Evolutionary conservation across 2,888 invertebrate genomes (phyloP).

Genomic region (Napeogenes inachia): DNA sequence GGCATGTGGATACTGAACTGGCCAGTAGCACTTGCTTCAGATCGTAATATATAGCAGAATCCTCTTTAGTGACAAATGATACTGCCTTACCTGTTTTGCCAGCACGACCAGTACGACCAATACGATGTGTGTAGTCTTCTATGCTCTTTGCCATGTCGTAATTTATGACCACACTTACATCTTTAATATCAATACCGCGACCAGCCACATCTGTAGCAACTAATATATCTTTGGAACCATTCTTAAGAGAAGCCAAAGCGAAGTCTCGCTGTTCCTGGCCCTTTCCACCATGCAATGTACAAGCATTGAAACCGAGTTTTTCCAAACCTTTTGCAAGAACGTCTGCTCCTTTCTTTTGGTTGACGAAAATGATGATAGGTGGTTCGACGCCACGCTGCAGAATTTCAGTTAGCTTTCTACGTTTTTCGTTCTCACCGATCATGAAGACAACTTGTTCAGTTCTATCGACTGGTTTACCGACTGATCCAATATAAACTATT

Average conservation of each 20-base stretch:
- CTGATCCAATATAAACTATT: slow-evolving; percentile 97
- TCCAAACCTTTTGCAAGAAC: slow-evolving; percentile 97
- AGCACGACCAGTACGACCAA: slow-evolving; percentile 99
- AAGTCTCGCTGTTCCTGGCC: slow-evolving; percentile 99
- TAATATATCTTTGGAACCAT: slow-evolving; percentile 96
- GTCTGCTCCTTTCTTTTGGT: slow-evolving; percentile 99
- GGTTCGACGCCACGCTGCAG: slow-evolving; percentile 93
- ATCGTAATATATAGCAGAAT: slow-evolving; percentile 96
- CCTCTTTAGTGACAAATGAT: slow-evolving; percentile 98
- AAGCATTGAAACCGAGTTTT: slow-evolving; percentile 97
- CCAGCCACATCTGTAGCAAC: slow-evolving; percentile 99
- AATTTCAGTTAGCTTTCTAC: slow-evolving; percentile 96
- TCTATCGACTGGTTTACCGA: slow-evolving; percentile 97
- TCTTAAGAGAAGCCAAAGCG: slow-evolving; percentile 96
- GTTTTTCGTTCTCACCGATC: slow-evolving; percentile 96
- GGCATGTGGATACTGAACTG: slow-evolving; percentile 96
- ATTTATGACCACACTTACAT: slow-evolving; percentile 99
- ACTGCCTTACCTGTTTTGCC: slow-evolving; percentile 98
- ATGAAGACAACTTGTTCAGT: slow-evolving; percentile 98
- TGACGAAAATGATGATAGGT: slow-evolving; percentile 99
- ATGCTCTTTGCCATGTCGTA: slow-evolving; percentile 99
- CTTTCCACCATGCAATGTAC: slow-evolving; percentile 99
- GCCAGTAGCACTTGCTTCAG: slow-evolving; percentile 92
- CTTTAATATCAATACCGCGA: slow-evolving; percentile 99
- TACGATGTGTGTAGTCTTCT: slow-evolving; percentile 98